A percentile compares a stretch with the other conserved stretches of the same genome.
phyloP scores from a whole-genome alignment of 1,140 invertebrate species.

The Brachionus calyciflorus region DNA sequence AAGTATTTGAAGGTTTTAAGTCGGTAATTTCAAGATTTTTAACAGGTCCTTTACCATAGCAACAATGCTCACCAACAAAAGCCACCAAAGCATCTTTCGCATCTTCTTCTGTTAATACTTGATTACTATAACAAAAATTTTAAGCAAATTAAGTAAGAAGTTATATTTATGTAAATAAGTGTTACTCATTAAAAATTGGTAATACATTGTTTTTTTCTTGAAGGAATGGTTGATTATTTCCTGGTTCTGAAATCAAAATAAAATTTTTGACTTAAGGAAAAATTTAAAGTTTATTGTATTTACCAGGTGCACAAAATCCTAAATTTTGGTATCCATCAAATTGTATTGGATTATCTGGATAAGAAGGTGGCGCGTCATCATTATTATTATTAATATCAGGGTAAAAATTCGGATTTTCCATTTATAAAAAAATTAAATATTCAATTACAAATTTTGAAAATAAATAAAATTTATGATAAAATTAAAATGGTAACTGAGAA shows the following conservation, averaged over 20 bases:
- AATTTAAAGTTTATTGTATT: not conserved
- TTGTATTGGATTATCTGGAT: conserved; percentile 56
- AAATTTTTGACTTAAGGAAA: not conserved
- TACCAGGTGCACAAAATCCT: conserved; percentile 62
- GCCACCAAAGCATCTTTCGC: conserved; percentile 62
- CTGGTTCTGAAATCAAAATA: not conserved
- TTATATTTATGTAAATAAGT: not conserved
- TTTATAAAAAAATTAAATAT: no score
- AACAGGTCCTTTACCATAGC: conserved; percentile 64
- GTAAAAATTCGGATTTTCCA: no score
- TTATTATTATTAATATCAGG: no score
- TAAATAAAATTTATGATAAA: no score
- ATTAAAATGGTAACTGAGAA: no score
- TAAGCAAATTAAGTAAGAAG: not conserved
- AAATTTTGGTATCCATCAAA: conserved; percentile 62
- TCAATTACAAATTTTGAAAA: no score
- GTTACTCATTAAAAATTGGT: not conserved
- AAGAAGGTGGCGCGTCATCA: not conserved
- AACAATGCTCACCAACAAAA: conserved; percentile 63
- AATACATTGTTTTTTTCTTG: not conserved
- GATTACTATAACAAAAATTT: conserved; percentile 50
- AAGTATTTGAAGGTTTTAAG: conserved; percentile 63
- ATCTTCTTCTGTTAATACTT: conserved; percentile 62
- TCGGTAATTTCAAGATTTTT: conserved; percentile 62
- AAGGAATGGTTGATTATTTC: not conserved